Evolutionary conservation across 2,888 invertebrate genomes (phyloP).

Genomic region (Eupithecia tripunctaria): DNA sequence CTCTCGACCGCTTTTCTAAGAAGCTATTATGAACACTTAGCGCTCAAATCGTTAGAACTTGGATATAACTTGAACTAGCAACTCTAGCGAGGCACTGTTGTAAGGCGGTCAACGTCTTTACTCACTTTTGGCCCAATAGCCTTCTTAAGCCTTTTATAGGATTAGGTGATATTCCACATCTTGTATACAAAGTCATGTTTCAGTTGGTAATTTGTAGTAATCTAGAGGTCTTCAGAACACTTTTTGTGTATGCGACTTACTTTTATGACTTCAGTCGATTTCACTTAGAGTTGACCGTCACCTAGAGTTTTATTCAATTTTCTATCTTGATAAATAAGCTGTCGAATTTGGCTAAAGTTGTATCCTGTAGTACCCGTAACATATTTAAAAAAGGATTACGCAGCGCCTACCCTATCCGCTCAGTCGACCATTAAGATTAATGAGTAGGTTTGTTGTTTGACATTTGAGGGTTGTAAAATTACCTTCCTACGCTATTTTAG

Average conservation of each 20-base stretch:
- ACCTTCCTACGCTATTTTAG: neutral
- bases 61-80: neutral
- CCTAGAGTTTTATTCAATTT: neutral
- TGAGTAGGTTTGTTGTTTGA: too few relatives aligned
- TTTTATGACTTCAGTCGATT: too few relatives aligned
- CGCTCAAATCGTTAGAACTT: constrained; percentile 21
- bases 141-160: neutral
- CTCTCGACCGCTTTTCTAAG: constrained; percentile 39
- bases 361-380: neutral
- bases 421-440: too few relatives aligned
- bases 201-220: neutral
- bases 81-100: neutral
- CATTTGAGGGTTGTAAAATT: neutral
- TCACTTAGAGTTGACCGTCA: too few relatives aligned
- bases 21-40: constrained; percentile 40
- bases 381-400: neutral
- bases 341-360: neutral
- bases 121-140: neutral
- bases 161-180: neutral
- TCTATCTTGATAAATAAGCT: neutral
- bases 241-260: neutral
- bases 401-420: neutral
- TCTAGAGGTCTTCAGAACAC: neutral
- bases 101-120: neutral
- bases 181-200: neutral